A percentile compares a stretch with the other conserved stretches of the same genome.
Conservation (phyloP, 1,140 invertebrate species). For the Drosophila takahashii region DNA sequence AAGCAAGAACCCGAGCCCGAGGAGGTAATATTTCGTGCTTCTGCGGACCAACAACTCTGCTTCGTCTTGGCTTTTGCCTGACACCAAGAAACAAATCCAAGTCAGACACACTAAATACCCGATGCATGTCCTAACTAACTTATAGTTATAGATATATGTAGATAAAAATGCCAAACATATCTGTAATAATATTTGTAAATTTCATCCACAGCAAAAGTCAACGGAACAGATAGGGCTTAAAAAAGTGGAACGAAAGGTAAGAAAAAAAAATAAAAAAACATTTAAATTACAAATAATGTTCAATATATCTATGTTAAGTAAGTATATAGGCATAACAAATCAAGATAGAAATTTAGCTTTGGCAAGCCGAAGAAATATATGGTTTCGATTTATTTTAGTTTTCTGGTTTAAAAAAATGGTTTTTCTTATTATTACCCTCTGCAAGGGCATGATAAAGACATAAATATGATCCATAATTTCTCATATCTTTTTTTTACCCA, state of each 20-base stretch:
- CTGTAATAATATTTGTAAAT: background rate
- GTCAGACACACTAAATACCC: background rate
- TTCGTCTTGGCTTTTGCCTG: background rate
- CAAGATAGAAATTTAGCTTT: too few relatives aligned
- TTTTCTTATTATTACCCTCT: too few relatives aligned
- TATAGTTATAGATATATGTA: background rate
- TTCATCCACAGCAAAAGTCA: conserved; percentile 36
- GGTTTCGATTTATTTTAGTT: too few relatives aligned
- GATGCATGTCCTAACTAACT: background rate
- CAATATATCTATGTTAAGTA: too few relatives aligned
- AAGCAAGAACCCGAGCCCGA: background rate
- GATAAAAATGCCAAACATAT: background rate
- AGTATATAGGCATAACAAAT: too few relatives aligned
- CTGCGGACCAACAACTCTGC: background rate
- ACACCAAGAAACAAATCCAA: background rate
- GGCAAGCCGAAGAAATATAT: too few relatives aligned
- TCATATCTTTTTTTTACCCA: too few relatives aligned
- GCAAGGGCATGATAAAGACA: too few relatives aligned
- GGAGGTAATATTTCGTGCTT: conserved; percentile 1
- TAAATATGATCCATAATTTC: too few relatives aligned
- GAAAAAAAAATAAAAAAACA: background rate
- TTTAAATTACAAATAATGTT: too few relatives aligned
- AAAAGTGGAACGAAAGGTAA: conserved; percentile 73
- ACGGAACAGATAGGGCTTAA: conserved; percentile 53
- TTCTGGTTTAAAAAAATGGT: too few relatives aligned